phyloP scores from a whole-genome alignment of 2,888 invertebrate species.

The Hemaris fuciformis region DNA sequence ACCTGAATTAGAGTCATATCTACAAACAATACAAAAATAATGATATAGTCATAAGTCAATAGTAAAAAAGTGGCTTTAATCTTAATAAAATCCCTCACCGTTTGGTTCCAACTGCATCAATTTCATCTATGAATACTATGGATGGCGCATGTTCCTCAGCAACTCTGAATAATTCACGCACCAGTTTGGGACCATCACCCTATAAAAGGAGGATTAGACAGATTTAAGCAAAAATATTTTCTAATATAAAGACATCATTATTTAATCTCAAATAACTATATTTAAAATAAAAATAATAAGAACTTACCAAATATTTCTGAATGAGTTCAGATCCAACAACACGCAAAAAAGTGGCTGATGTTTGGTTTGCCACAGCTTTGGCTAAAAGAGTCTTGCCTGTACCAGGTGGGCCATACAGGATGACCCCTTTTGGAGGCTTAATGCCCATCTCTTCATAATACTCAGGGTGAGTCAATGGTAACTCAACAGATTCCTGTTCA shows the following conservation, averaged over 20 bases:
- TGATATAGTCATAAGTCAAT: too few relatives aligned
- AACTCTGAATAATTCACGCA: constrained; percentile 98
- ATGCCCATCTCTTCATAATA: constrained; percentile 99
- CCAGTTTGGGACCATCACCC: constrained; percentile 99
- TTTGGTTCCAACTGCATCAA: constrained; percentile 99
- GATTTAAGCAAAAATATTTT: neutral
- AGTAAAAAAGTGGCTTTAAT: neutral
- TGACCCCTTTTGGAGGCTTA: constrained; percentile 99
- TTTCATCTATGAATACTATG: constrained; percentile 99
- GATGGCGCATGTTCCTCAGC: constrained; percentile 99
- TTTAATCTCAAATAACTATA: too few relatives aligned
- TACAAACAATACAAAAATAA: constrained; percentile 33
- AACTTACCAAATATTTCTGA: constrained; percentile 94
- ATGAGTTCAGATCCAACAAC: constrained; percentile 99
- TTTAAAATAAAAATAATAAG: constrained; percentile 88
- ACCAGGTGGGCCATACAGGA: constrained; percentile 98
- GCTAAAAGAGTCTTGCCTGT: constrained; percentile 99
- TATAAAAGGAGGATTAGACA: constrained; percentile 39
- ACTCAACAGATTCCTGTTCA: constrained; percentile 93
- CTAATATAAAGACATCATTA: too few relatives aligned
- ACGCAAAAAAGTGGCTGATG: constrained; percentile 98
- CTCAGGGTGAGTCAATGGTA: constrained; percentile 99
- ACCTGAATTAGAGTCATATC: constrained; percentile 99
- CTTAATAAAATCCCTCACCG: constrained; percentile 67
- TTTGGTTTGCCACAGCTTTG: constrained; percentile 99